A percentile compares a stretch with the other conserved stretches of the same genome.
phyloP scores from a whole-genome alignment of 2,888 invertebrate species.

The Rotaria sp. region DNA sequence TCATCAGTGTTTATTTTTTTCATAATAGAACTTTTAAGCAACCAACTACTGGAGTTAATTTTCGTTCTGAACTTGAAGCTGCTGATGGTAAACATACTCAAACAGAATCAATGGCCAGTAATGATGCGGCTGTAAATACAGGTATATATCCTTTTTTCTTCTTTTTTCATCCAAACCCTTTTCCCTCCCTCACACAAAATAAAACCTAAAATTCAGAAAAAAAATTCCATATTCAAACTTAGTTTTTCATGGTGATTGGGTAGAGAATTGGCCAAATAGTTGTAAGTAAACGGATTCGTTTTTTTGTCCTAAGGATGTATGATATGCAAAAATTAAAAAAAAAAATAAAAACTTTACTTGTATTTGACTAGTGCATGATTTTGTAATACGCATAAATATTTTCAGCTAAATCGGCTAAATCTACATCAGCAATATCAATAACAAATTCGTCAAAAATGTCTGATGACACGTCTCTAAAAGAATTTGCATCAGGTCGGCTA shows the following conservation, averaged over 20 bases:
- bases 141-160: background rate
- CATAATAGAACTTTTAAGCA: background rate
- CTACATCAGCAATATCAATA: background rate
- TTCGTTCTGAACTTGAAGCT: conserved; percentile 15
- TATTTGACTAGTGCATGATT: background rate
- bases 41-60: background rate
- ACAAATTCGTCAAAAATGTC: background rate
- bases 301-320: background rate
- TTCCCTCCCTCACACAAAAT: background rate
- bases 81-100: background rate
- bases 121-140: conserved; percentile 29
- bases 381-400: conserved; percentile 1
- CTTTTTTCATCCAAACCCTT: no score
- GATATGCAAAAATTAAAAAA: background rate
- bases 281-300: background rate
- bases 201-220: background rate
- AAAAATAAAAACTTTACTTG: background rate
- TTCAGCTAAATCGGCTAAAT: background rate
- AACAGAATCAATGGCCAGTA: background rate
- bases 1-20: background rate
- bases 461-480: background rate
- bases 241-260: background rate
- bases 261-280: conserved; percentile 5
- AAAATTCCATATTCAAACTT: background rate
- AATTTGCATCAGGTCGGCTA: background rate